Percentiles rank a stretch among this genome's conserved stretches.
These are phyloP conservation scores for Polylopha cassiicola DNA, from an alignment of 2,888 invertebrate species.

Conservation along the genomic window DNA sequence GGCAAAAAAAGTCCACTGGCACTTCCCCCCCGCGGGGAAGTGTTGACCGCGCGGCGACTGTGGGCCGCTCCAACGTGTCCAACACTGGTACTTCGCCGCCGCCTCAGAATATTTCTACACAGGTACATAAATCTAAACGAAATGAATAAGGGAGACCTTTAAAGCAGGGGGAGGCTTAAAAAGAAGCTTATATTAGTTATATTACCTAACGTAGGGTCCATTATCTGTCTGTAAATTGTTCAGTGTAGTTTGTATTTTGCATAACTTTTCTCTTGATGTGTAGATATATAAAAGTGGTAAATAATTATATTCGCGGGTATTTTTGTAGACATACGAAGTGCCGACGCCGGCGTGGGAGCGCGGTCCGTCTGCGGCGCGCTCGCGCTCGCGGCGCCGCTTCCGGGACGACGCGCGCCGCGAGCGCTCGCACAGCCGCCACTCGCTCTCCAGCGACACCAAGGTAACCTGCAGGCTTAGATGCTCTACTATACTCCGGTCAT, in stretches of 20 bases:
- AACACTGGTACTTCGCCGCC: conserved; percentile 91
- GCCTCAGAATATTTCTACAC: conserved; percentile 91
- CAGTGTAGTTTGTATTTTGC: too few species aligned
- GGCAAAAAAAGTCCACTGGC: conserved; percentile 69
- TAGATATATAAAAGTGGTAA: too few species aligned
- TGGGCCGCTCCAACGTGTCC: conserved; percentile 48
- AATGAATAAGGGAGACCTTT: too few species aligned
- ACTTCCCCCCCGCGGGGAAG: conserved; percentile 61
- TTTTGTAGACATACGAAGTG: conserved; percentile 68
- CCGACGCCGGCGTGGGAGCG: conserved; percentile 51
- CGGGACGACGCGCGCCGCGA: conserved; percentile 67
- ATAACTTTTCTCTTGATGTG: too few species aligned
- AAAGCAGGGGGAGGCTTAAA: too few species aligned
- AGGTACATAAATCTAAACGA: conserved; percentile 70
- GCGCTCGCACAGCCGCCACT: conserved; percentile 81
- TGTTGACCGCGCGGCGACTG: too few species aligned
- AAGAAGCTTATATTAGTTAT: too few species aligned
- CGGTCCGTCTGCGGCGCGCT: conserved; percentile 46
- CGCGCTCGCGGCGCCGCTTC: conserved; percentile 56
- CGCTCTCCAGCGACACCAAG: conserved; percentile 81
- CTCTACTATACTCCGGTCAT: too few species aligned
- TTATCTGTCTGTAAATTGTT: too few species aligned
- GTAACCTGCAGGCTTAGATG: conserved; percentile 57
- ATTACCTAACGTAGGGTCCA: too few species aligned
- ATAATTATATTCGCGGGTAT: too few species aligned